phyloP scores from a whole-genome alignment of 2,113 vertebrate species.

The Dromaius novaehollandiae region DNA sequence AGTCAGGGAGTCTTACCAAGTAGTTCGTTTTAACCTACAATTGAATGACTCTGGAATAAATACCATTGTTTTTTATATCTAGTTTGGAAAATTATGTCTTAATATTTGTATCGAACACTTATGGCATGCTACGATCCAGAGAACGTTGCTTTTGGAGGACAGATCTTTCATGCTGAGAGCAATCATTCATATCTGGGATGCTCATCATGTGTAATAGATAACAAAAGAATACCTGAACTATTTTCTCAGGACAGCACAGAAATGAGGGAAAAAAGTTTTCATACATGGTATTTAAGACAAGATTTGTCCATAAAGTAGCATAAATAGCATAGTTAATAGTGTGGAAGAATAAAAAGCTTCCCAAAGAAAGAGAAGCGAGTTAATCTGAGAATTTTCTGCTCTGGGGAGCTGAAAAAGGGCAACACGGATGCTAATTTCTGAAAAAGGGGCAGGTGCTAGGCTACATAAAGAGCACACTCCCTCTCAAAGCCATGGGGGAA shows the following conservation, averaged over 20 bases:
- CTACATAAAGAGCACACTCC: constrained; percentile 40
- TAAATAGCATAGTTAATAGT: background rate
- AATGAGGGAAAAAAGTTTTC: background rate
- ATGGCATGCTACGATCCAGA: background rate
- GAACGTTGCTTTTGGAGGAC: background rate
- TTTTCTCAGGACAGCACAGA: background rate
- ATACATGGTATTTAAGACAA: background rate
- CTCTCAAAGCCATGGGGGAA: constrained; percentile 44
- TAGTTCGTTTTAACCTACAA: background rate
- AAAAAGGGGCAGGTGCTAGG: constrained; percentile 60
- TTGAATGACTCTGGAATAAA: background rate
- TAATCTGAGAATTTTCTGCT: constrained; percentile 55
- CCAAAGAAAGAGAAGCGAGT: constrained; percentile 18
- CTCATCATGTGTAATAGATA: background rate
- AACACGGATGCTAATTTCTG: constrained; percentile 52
- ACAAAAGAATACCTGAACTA: background rate
- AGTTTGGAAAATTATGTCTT: background rate
- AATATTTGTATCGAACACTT: background rate
- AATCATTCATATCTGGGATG: background rate
- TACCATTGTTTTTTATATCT: background rate
- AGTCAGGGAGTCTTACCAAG: background rate
- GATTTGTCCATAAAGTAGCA: background rate
- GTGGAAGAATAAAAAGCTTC: background rate
- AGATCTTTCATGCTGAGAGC: background rate
- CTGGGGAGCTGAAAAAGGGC: constrained; percentile 58